These are phyloP conservation scores for Eurypyga helias DNA, from an alignment of 2,113 vertebrate genomes.

Conservation along the genomic window DNA sequence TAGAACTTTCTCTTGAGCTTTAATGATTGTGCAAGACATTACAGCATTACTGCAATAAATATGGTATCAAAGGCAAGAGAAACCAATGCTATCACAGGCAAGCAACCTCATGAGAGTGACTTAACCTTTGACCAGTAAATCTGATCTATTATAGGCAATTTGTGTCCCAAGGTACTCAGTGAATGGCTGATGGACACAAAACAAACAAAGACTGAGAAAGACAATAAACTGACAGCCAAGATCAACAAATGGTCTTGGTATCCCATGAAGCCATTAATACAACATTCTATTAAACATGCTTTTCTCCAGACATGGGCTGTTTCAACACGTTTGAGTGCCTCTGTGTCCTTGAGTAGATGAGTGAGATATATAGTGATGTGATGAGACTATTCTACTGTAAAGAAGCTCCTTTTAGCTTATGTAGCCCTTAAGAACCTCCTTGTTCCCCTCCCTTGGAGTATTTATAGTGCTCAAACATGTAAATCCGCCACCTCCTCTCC, in stretches of 20 bases:
- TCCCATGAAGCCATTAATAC: neutral
- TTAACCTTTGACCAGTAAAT: conserved; percentile 48
- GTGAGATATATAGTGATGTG: neutral
- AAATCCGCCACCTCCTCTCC: neutral
- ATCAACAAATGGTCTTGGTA: conserved; percentile 21
- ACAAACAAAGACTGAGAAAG: conserved; percentile 55
- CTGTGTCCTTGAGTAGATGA: neutral
- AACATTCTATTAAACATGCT: neutral
- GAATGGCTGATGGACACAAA: neutral
- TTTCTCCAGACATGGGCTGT: neutral
- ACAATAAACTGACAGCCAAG: conserved; percentile 50
- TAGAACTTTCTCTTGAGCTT: neutral
- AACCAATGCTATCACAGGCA: neutral
- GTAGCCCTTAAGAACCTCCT: neutral
- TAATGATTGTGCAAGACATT: neutral
- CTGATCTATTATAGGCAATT: neutral
- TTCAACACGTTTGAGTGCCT: neutral
- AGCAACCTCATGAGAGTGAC: neutral
- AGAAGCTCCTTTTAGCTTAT: neutral
- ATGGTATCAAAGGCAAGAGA: neutral
- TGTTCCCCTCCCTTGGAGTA: neutral
- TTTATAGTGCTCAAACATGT: neutral
- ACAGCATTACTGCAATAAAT: neutral
- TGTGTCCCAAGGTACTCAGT: conserved; percentile 19
- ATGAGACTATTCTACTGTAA: neutral